A percentile compares a stretch with the other conserved stretches of the same genome.
These are phyloP conservation scores for Rhadina sibilatrix DNA, from an alignment of 2,113 vertebrate genomes.

Conservation along the genomic window DNA sequence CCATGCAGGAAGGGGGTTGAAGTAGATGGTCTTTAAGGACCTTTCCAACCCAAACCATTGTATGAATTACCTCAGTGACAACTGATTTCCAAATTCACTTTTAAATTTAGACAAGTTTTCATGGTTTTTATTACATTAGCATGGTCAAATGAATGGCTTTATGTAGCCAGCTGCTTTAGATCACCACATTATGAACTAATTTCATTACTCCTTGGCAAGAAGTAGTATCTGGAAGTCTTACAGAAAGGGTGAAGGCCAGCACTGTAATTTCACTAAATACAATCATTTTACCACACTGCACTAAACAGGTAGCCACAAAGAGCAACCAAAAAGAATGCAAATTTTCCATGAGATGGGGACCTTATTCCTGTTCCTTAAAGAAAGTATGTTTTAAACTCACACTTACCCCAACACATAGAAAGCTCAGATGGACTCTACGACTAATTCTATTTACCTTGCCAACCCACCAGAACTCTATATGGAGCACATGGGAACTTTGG, in stretches of 20 bases:
- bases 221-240: background rate
- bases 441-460: background rate
- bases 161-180: background rate
- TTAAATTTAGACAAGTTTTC: background rate
- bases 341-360: background rate
- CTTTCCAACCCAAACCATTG: background rate
- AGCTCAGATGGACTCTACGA: background rate
- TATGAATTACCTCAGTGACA: background rate
- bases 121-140: background rate
- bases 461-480: background rate
- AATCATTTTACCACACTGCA: background rate
- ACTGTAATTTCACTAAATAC: background rate
- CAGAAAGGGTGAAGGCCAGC: background rate
- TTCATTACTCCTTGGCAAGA: constrained; percentile 12
- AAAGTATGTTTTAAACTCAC: background rate
- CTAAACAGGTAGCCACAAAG: background rate
- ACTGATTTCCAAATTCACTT: background rate
- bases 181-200: background rate
- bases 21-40: background rate
- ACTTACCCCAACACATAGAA: background rate
- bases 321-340: background rate
- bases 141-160: background rate
- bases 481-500: background rate
- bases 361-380: background rate
- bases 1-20: background rate